These are phyloP conservation scores for Procambarus virginalis DNA, from an alignment of 1,140 invertebrate species.

Conservation along the genomic window DNA sequence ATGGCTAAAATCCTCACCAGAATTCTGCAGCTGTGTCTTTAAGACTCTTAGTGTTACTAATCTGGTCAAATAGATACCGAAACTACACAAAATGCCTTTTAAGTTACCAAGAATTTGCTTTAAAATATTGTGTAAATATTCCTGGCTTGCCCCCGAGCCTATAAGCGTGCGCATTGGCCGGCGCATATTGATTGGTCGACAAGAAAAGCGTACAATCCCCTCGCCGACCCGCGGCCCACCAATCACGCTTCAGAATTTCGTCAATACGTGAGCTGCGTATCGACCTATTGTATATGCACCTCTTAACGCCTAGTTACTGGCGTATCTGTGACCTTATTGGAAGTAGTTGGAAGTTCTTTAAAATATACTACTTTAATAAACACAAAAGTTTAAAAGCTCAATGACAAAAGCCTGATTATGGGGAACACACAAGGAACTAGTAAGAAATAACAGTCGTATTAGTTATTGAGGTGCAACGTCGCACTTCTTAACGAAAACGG, in stretches of 20 bases:
- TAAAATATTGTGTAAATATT: slow-evolving; percentile 6
- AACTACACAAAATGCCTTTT: neutral
- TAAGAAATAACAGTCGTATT: too few species aligned
- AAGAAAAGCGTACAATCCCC: neutral
- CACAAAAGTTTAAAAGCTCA: too few species aligned
- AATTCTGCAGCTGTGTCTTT: neutral
- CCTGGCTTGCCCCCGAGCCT: neutral
- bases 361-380: too few species aligned
- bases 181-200: slow-evolving; percentile 48
- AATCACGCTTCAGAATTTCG: neutral
- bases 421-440: too few species aligned
- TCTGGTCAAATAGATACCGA: neutral
- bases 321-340: too few species aligned
- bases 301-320: neutral
- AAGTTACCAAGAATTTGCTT: neutral
- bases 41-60: neutral
- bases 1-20: neutral
- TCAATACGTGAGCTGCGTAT: neutral
- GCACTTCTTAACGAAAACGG: too few species aligned
- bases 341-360: too few species aligned
- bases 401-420: too few species aligned
- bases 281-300: neutral
- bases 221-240: neutral
- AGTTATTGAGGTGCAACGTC: too few species aligned
- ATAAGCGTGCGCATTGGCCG: slow-evolving; percentile 20